Conservation (phyloP, 2,888 invertebrate species). For the Euproctis similis region DNA sequence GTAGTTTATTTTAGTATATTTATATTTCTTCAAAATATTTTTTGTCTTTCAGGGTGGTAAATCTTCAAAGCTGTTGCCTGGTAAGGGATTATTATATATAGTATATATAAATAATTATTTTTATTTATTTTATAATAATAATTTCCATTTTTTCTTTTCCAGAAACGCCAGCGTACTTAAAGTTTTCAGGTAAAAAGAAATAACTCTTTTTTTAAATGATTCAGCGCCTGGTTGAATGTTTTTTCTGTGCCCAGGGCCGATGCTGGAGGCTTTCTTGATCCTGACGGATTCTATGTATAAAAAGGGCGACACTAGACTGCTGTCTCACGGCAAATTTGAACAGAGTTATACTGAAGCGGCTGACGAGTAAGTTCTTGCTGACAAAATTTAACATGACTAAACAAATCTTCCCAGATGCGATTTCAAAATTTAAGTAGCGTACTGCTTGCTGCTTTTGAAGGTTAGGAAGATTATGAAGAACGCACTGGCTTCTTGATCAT, state of each 20-base stretch:
- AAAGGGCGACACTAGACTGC: slow-evolving; percentile 36
- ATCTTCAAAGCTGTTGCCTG: neutral
- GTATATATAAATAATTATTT: neutral
- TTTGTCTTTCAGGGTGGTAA: slow-evolving; percentile 40
- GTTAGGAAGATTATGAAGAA: no score
- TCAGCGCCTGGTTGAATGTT: neutral
- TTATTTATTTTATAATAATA: neutral
- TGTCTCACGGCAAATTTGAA: slow-evolving; percentile 43
- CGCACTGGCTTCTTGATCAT: no score
- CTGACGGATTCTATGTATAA: slow-evolving; percentile 46
- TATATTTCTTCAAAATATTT: slow-evolving; percentile 1
- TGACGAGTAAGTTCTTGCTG: slow-evolving; percentile 50
- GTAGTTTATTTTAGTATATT: neutral
- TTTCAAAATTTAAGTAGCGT: no score
- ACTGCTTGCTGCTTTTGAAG: no score
- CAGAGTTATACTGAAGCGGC: slow-evolving; percentile 44
- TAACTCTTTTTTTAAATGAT: neutral
- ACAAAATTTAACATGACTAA: no score
- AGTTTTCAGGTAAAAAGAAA: slow-evolving; percentile 45
- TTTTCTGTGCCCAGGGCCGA: slow-evolving; percentile 33
- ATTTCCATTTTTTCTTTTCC: slow-evolving; percentile 23
- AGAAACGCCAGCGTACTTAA: slow-evolving; percentile 44
- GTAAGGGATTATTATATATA: slow-evolving; percentile 1
- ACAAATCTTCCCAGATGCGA: no score
- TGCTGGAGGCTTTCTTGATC: slow-evolving; percentile 47